Evolutionary conservation across 2,888 invertebrate species (phyloP).

Genomic region (Pristionchus arcanus): DNA sequence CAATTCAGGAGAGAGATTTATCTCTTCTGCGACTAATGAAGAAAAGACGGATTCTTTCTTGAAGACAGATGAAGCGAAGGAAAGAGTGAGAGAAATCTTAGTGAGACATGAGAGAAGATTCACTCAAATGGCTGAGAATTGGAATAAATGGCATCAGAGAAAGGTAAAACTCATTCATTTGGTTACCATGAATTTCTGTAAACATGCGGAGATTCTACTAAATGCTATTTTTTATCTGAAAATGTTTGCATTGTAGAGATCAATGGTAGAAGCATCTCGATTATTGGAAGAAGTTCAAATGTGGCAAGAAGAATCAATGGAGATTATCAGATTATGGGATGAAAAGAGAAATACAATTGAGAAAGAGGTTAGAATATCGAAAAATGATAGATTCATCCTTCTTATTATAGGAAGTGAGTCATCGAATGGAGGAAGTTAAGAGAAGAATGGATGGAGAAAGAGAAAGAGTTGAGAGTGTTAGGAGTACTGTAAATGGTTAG

Average conservation of each 20-base stretch:
- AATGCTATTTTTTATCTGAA: no score
- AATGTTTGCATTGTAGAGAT: conserved; percentile 33
- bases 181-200: no score
- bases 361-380: not conserved
- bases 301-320: conserved; percentile 67
- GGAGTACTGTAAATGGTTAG: conserved; percentile 58
- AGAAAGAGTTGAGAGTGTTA: conserved; percentile 57
- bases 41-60: conserved; percentile 66
- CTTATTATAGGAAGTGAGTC: not conserved
- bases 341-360: not conserved
- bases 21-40: conserved; percentile 65
- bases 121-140: conserved; percentile 69
- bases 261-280: conserved; percentile 8
- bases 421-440: conserved; percentile 57
- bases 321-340: conserved; percentile 60
- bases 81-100: conserved; percentile 68
- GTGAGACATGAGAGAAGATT: conserved; percentile 71
- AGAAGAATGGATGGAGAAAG: conserved; percentile 60
- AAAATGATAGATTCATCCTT: not conserved
- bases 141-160: conserved; percentile 64
- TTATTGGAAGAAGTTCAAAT: conserved; percentile 65
- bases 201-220: no score
- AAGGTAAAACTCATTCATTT: not conserved
- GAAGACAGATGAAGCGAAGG: conserved; percentile 63
- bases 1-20: conserved; percentile 71